phyloP scores from a whole-genome alignment of 2,888 invertebrate genomes.

The Limnephilus marmoratus region DNA sequence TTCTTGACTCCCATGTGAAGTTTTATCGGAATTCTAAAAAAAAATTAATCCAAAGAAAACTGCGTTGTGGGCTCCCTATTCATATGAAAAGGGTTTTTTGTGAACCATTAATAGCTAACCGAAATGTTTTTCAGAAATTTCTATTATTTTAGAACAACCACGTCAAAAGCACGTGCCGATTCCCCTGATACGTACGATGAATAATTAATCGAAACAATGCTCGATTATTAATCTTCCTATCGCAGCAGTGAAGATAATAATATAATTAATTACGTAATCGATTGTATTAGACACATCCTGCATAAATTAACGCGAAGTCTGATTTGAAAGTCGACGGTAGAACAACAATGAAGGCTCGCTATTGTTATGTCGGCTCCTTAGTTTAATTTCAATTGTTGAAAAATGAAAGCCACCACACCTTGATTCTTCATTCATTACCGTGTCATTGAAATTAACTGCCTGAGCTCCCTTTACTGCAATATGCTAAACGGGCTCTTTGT shows the following conservation, averaged over 20 bases:
- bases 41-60: too few relatives aligned
- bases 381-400: slow-evolving; percentile 37
- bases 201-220: not conserved
- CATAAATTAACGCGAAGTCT: not conserved
- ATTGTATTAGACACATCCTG: slow-evolving; percentile 6
- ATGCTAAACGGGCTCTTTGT: not conserved
- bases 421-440: not conserved
- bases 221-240: not conserved
- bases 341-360: slow-evolving; percentile 3
- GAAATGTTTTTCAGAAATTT: not conserved
- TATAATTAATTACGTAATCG: slow-evolving; percentile 22
- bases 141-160: not conserved
- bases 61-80: too few relatives aligned
- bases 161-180: not conserved
- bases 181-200: not conserved
- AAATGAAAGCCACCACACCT: slow-evolving; percentile 36
- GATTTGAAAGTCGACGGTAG: slow-evolving; percentile 29
- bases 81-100: too few relatives aligned
- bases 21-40: too few relatives aligned
- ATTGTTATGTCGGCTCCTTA: not conserved
- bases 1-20: too few relatives aligned
- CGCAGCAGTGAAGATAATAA: not conserved
- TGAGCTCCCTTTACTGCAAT: not conserved
- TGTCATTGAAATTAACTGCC: slow-evolving; percentile 19
- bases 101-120: too few relatives aligned